Evolutionary conservation across 2,888 invertebrate species (phyloP).

Genomic region (Margaritifera margaritifera): DNA sequence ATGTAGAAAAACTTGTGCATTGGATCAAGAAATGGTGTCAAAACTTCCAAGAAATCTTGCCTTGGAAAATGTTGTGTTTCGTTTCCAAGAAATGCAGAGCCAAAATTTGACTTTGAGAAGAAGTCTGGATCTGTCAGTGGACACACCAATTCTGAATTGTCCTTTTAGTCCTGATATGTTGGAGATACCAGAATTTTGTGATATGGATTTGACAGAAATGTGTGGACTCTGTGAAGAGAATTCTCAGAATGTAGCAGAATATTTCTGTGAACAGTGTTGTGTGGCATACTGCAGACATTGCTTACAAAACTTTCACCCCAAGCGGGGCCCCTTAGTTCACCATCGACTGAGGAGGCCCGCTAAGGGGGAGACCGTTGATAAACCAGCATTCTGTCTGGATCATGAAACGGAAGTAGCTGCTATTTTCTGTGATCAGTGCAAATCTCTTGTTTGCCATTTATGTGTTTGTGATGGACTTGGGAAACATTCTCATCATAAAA

Average conservation of each 20-base stretch:
- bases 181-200: slow-evolving; percentile 23
- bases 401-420: slow-evolving; percentile 57
- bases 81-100: slow-evolving; percentile 66
- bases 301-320: slow-evolving; percentile 62
- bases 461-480: slow-evolving; percentile 69
- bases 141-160: slow-evolving; percentile 14
- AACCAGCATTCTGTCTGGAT: slow-evolving; percentile 56
- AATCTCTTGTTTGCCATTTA: slow-evolving; percentile 62
- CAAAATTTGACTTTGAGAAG: slow-evolving; percentile 47
- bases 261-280: slow-evolving; percentile 66
- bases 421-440: slow-evolving; percentile 67
- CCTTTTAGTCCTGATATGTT: slow-evolving; percentile 8
- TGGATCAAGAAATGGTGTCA: slow-evolving; percentile 49
- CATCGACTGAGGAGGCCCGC: slow-evolving; percentile 50
- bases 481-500: slow-evolving; percentile 65
- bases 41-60: slow-evolving; percentile 66
- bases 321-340: slow-evolving; percentile 55
- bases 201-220: slow-evolving; percentile 27
- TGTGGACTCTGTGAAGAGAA: slow-evolving; percentile 63
- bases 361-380: slow-evolving; percentile 35
- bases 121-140: slow-evolving; percentile 47
- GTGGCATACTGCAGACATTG: slow-evolving; percentile 66
- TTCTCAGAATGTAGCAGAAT: slow-evolving; percentile 49
- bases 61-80: slow-evolving; percentile 67
- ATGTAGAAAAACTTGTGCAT: slow-evolving; percentile 56